Conservation (phyloP, 2,113 vertebrate species). For the Antechinus flavipes region DNA sequence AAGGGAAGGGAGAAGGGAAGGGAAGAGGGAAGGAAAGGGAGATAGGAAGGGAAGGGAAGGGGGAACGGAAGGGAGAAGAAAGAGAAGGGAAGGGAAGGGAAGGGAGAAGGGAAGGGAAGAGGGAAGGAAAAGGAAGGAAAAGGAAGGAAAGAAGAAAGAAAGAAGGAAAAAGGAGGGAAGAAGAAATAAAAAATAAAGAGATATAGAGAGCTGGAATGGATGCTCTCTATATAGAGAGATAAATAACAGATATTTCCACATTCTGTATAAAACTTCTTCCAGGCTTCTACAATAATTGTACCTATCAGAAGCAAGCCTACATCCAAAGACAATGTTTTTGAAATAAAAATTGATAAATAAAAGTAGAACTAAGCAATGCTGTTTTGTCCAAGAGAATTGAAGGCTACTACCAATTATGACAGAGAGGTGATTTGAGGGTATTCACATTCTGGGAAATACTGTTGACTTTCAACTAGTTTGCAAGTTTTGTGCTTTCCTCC, state of each 20-base stretch:
- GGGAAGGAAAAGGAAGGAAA: too few species aligned
- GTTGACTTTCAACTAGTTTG: background rate
- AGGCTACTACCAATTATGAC: background rate
- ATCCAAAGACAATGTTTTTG: background rate
- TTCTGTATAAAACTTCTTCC: background rate
- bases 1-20: too few species aligned
- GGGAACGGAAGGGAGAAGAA: too few species aligned
- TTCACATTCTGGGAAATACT: background rate
- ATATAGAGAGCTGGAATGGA: too few species aligned
- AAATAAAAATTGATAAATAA: background rate
- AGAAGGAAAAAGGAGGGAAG: too few species aligned
- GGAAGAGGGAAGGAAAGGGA: too few species aligned
- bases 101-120: background rate
- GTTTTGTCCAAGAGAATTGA: background rate
- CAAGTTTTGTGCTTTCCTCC: conserved; percentile 24
- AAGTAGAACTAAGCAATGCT: background rate
- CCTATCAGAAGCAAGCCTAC: background rate
- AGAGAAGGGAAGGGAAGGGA: too few species aligned
- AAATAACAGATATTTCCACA: background rate
- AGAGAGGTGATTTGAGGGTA: background rate
- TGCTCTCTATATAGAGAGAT: background rate
- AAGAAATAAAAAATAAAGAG: too few species aligned
- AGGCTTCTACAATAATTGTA: background rate
- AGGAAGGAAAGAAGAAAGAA: too few species aligned
- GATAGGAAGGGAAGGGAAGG: too few species aligned